Evolutionary conservation across 2,888 invertebrate species (phyloP).

Genomic region (Taenaris catops): DNA sequence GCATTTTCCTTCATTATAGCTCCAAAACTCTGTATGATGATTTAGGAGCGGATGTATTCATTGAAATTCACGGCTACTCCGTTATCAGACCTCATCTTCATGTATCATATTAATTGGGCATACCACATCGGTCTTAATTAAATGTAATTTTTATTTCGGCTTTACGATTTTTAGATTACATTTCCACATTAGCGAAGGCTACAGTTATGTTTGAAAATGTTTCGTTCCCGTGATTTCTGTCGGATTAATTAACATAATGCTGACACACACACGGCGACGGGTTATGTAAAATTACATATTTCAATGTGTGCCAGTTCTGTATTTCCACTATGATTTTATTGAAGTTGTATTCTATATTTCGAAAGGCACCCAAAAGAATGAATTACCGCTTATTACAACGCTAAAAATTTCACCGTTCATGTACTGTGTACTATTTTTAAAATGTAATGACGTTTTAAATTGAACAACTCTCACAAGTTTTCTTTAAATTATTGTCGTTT

Average conservation of each 20-base stretch:
- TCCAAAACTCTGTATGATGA: constrained; percentile 28
- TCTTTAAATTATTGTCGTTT: no score
- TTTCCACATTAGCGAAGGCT: constrained; percentile 26
- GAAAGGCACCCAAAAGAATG: no score
- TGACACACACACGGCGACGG: constrained; percentile 6
- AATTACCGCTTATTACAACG: no score
- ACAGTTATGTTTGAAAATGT: constrained; percentile 27
- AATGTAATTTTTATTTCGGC: constrained; percentile 34
- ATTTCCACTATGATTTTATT: constrained; percentile 7
- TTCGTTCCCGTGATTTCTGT: constrained; percentile 19
- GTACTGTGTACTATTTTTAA: no score
- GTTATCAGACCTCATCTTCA: constrained; percentile 36
- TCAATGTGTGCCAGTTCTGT: constrained; percentile 7
- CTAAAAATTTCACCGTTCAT: no score
- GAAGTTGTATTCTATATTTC: constrained; percentile 3
- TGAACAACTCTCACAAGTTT: no score
- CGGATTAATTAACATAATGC: constrained; percentile 22
- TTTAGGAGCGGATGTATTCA: constrained; percentile 36
- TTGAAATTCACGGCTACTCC: constrained; percentile 31
- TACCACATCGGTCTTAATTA: constrained; percentile 45
- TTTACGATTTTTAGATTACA: constrained; percentile 35
- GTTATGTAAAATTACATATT: constrained; percentile 1
- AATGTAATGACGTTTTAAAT: no score
- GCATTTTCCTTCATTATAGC: constrained; percentile 8
- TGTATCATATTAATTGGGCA: constrained; percentile 44